Base-by-base conservation (phyloP, 2,888 invertebrate species). In the Isoperla grammatica region DNA sequence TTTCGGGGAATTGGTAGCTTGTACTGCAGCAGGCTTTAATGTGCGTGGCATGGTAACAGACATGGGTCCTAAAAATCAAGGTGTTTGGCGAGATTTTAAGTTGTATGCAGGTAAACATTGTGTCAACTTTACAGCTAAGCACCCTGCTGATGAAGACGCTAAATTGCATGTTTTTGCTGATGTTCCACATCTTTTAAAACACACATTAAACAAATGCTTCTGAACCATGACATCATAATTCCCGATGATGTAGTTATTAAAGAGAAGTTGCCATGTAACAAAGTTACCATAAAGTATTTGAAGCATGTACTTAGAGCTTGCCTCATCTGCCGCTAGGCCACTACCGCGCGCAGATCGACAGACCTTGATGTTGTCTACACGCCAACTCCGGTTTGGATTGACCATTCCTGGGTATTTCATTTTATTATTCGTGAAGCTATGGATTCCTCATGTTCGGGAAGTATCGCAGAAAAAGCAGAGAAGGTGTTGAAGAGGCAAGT, bases 11-110 rank as follows among this genome's bases (percentile, higher is more conserved):
- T 22, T 56, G 3, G 2, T 19, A 42, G 43, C 43, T 19, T 39
- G 37, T 23, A 20, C 15, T 15, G 40, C 13, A 15, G n/a, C 43
- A 22, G 56, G 56, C 3, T 42, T 35, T 20, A 2, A 2, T 42
- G 42, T 55, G 2, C 2, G 40, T 4, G 55, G 55, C 2, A n/a
- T 55, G 11, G 55, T 55, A 1, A 55, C 39, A 11, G 55, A 55
- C 19, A 55, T 42, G 55, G 55, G 55, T 6, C 55, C 55, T 2
- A 55, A 55, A 55, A 55, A 55, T 9, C 40, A 39, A 5, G 55
- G 29, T 8, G 1, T 55, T 4, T 55, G 55, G 55, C 17, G 19
- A 17, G 12, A 13, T 9, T 55, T 17, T 37, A 40, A 23, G 2
- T n/a, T 42, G 5, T 15, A 42, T 11, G 5, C 42, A 9, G 42